Evolutionary conservation across 1,140 invertebrate genomes (phyloP), one percentile per base, ranked within the genome.

Genomic region (Neodiprion virginianus): DNA sequence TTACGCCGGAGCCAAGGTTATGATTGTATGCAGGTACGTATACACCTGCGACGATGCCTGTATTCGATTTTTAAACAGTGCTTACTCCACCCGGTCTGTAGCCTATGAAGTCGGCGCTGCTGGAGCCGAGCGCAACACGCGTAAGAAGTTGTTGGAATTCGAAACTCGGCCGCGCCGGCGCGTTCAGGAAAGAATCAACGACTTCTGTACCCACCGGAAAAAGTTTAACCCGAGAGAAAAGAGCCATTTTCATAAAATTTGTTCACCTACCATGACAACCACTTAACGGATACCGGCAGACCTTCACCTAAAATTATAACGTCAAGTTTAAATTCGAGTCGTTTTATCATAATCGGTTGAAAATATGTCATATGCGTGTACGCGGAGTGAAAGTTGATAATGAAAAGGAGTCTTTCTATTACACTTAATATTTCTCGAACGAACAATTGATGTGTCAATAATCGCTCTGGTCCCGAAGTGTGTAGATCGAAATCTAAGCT

Each of bases 141-240:
- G 78, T 77, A 78, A 83, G 80, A 83, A 85, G 76, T 77, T 76
- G 76, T 81, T 82, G 79, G 82, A 77, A 83, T 17, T 61, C n/a
- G 53, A 17, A 61, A 61, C 53, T 61, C 11, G n/a, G 11, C 11
- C 53, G 53, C 53, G 53, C 53, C 11, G 11, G 53, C 8, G 53
- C 53, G 78, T 72, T 67, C 81, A 84, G 73, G 72, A 61, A 9
- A 74, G 81, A 81, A 85, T 49, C 53, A 65, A 17, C 28, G 50
- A 40, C 65, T 76, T 70, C 47, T 40, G 53, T 61, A 71, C 72
- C 72, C 21, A 67, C 68, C 12, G 28, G 28, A 21, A 5, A 14
- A 21, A 21, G 14, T 21, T 66, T 14, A 14, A 66, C 1, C 7
- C 21, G 61, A 66, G 61, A 66, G 21, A 66, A 66, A 5, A 1